Conservation (phyloP, 2,113 vertebrate genomes). For the Heliornis fulica region DNA sequence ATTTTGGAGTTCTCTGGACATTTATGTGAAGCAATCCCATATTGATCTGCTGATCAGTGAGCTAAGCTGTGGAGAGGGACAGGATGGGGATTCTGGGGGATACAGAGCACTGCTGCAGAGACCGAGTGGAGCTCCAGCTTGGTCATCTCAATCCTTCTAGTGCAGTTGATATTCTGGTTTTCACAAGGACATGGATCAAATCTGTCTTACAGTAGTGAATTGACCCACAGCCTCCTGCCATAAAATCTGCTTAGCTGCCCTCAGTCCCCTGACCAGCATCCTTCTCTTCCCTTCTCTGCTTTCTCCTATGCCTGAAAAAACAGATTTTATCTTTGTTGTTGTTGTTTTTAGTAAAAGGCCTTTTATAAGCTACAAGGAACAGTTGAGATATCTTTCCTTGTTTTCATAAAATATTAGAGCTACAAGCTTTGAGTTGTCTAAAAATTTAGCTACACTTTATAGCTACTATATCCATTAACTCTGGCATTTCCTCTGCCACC, state of each 20-base stretch:
- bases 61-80: not conserved
- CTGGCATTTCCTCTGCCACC: not conserved
- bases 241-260: not conserved
- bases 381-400: not conserved
- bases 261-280: not conserved
- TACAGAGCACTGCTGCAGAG: not conserved
- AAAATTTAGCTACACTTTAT: not conserved
- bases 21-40: not conserved
- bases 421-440: not conserved
- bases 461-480: not conserved
- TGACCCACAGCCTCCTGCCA: not conserved
- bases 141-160: not conserved
- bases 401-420: not conserved
- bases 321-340: not conserved
- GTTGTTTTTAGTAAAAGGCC: not conserved
- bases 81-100: not conserved
- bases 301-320: not conserved
- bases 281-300: not conserved
- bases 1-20: not conserved
- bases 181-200: not conserved
- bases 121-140: fast-evolving
- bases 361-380: not conserved
- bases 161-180: not conserved
- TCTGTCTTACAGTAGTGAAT: not conserved
- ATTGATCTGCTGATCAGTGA: not conserved